These are phyloP conservation scores for Propithecus perrieri DNA, from an alignment of 2,797 vertebrate species.

Conservation along the genomic window DNA sequence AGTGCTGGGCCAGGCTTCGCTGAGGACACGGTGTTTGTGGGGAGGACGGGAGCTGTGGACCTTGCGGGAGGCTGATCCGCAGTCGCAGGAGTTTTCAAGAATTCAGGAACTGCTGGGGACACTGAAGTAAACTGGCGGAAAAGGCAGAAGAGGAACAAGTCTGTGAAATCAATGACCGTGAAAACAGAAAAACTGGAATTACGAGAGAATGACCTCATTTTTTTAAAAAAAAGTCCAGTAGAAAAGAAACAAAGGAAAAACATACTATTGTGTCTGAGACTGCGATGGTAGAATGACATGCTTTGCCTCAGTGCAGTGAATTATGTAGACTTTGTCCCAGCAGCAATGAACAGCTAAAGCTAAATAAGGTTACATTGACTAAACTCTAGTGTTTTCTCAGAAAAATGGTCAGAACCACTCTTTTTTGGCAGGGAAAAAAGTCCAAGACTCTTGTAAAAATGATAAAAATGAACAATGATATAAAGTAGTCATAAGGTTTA, in stretches of 20 bases:
- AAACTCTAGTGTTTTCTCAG: neutral
- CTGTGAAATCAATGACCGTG: conserved; percentile 60
- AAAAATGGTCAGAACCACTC: neutral
- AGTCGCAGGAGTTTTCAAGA: conserved; percentile 85
- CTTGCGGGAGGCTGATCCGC: conserved; percentile 85
- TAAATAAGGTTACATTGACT: neutral
- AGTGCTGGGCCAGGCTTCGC: conserved; percentile 89
- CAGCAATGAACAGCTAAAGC: neutral
- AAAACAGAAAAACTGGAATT: conserved; percentile 70
- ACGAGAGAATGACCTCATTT: conserved; percentile 41
- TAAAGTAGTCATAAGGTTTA: neutral
- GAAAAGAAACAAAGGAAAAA: conserved; percentile 57
- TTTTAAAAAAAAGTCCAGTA: neutral
- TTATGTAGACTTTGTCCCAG: neutral
- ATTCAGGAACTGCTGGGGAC: conserved; percentile 88
- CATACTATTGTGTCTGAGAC: neutral
- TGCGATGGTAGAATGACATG: neutral
- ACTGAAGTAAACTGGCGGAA: conserved; percentile 87
- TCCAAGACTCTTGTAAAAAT: conserved; percentile 5
- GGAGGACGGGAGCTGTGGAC: conserved; percentile 80
- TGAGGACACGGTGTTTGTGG: conserved; percentile 80
- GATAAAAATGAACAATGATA: conserved; percentile 19
- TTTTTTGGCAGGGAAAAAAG: neutral
- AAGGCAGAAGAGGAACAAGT: conserved; percentile 75
- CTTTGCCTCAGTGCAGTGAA: neutral